Evolutionary conservation across 2,888 invertebrate genomes (phyloP).

Genomic region (Epirrhoe alternata): DNA sequence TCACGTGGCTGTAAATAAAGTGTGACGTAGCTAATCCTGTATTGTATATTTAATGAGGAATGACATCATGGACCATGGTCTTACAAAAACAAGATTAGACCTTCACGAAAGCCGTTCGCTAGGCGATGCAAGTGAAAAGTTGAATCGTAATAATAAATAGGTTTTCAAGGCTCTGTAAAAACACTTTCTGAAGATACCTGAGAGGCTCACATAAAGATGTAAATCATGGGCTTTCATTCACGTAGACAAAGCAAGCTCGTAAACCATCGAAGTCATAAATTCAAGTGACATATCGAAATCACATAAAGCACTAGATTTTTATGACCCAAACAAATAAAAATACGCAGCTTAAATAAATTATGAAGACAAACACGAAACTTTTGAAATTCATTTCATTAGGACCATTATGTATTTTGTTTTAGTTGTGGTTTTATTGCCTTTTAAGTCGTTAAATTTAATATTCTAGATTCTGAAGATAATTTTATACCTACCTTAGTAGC

Average conservation of each 20-base stretch:
- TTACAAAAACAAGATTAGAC: slow-evolving; percentile 31
- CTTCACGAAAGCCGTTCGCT: slow-evolving; percentile 29
- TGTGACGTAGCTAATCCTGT: slow-evolving; percentile 30
- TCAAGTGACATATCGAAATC: slow-evolving; percentile 20
- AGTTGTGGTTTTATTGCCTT: slow-evolving; percentile 6
- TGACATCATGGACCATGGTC: slow-evolving; percentile 36
- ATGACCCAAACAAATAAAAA: slow-evolving; percentile 28
- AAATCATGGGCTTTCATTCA: slow-evolving; percentile 6
- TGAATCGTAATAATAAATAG: slow-evolving; percentile 16
- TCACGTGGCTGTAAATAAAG: slow-evolving; percentile 28
- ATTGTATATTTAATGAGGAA: slow-evolving; percentile 36
- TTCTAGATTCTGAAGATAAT: background rate
- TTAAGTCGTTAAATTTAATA: slow-evolving; percentile 5
- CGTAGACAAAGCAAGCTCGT: slow-evolving; percentile 17
- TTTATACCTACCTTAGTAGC: background rate
- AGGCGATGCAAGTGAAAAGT: slow-evolving; percentile 21
- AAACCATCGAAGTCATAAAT: slow-evolving; percentile 30
- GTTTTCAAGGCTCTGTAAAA: background rate
- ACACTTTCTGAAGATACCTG: slow-evolving; percentile 8
- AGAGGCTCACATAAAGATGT: background rate
- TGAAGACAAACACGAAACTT: slow-evolving; percentile 25
- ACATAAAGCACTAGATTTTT: slow-evolving; percentile 20
- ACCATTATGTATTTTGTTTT: background rate
- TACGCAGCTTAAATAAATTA: slow-evolving; percentile 32
- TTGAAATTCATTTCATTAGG: background rate